Conservation (phyloP, 2,888 invertebrate species). For the Netelia inedita region DNA sequence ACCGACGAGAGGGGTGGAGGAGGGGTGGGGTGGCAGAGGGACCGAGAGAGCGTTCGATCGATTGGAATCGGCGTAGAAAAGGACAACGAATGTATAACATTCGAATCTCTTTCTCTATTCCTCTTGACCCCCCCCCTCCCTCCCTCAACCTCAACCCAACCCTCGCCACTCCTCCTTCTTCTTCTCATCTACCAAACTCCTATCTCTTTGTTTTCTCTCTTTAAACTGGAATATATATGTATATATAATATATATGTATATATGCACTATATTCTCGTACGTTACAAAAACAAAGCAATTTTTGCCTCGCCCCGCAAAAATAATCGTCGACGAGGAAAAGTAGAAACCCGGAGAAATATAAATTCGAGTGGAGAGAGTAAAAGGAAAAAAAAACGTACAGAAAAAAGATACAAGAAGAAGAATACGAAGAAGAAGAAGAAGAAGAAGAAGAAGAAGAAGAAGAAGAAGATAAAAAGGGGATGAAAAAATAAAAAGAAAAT, state of each 20-base stretch:
- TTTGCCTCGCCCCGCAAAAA: constrained; percentile 43
- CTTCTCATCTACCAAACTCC: not conserved
- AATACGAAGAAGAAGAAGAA: constrained; percentile 18
- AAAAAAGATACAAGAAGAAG: constrained; percentile 1
- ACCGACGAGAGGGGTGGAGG: constrained; percentile 45
- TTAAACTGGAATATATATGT: not conserved
- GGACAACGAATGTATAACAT: not conserved
- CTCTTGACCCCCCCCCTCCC: not conserved
- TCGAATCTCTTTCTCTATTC: not conserved
- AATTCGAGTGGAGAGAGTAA: constrained; percentile 19
- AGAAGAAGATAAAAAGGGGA: not conserved
- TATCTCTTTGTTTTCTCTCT: constrained; percentile 15
- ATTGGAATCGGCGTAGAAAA: not conserved
- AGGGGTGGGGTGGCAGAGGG: not conserved
- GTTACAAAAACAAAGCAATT: constrained; percentile 45
- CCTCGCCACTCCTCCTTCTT: not conserved
- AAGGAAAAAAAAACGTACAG: not conserved
- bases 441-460: not conserved
- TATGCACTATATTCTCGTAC: not conserved
- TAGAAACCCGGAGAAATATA: constrained; percentile 48
- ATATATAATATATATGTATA: not conserved
- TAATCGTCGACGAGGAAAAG: constrained; percentile 51
- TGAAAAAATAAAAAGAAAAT: not conserved
- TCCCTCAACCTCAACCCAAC: not conserved
- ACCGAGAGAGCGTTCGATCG: not conserved